Base-by-base conservation (phyloP, 2,888 invertebrate species). In the Perdita meconis region DNA sequence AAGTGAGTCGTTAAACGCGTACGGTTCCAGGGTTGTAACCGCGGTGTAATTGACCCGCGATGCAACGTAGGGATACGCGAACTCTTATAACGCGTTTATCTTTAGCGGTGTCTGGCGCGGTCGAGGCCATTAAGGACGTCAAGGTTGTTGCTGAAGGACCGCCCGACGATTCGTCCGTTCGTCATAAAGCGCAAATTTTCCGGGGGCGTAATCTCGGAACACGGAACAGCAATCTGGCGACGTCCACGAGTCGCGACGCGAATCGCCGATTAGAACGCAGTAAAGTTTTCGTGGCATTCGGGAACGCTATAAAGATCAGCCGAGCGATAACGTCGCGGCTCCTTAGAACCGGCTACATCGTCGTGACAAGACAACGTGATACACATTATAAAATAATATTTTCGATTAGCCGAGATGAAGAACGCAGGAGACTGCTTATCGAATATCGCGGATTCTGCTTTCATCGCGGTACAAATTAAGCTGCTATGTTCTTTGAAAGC, bases 1-100 rank as follows among this genome's bases (percentile, higher is more conserved):
- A 86, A 88, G 84, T 85, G 83, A 88, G 83, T 87, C 85, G 82
- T 87, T 86, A 88, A 87, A 74, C 34, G 47, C 55, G 47, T 47
- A 69, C 57, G 51, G 72, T 76, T 67, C 56, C 67, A 53, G 76
- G 22, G 79, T 69, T 83, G 68, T 76, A 79, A 74, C 68, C 67
- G n/a, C 42, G 34, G 67, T 50, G 72, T 70, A 78, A 83, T 83
- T 75, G 68, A 73, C 53, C 61, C 57, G 44, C 65, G 64, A 75
- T 69, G 64, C 71, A 75, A 68, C 79, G 67, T 50, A 36, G 42
- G 51, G 53, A 63, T 75, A 55, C 55, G 65, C 69, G 50, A 36
- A 26, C 67, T 72, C 70, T 80, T 80, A 67, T 77, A 81, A 83
- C 71, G 78, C 51, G 57, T 83, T 81, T 83, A 83, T 83, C 78